phyloP scores from a whole-genome alignment of 2,888 invertebrate genomes.

The Machimus atricapillus region DNA sequence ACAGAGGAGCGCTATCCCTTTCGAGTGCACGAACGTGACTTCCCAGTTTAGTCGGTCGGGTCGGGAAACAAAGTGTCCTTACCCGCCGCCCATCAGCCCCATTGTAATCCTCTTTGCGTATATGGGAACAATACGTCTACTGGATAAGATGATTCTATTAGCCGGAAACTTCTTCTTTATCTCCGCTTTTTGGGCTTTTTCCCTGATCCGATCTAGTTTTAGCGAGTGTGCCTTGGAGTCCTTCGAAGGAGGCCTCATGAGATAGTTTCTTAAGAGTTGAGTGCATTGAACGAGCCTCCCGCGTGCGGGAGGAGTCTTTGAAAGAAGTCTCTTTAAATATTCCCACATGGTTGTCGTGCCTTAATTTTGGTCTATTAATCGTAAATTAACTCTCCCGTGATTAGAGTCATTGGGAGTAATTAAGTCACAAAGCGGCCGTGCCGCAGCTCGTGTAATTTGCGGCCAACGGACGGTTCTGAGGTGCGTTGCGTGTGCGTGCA shows the following conservation, averaged over 20 bases:
- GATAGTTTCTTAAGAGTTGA: not conserved
- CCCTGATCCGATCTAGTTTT: conserved; percentile 24
- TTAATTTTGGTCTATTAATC: not conserved
- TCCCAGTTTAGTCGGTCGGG: not conserved
- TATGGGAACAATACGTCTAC: conserved; percentile 22
- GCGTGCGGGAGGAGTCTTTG: not conserved
- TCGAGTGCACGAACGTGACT: conserved; percentile 31
- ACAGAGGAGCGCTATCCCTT: conserved; percentile 18
- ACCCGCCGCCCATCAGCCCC: not conserved
- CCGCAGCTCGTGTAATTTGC: not conserved
- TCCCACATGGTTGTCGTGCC: not conserved
- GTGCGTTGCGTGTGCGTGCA: not conserved
- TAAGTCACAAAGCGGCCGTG: not conserved
- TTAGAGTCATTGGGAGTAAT: not conserved
- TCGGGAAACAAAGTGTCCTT: not conserved
- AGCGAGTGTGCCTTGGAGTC: not conserved
- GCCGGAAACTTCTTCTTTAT: conserved; percentile 25
- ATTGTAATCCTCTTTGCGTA: conserved; percentile 33
- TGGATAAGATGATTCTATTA: conserved; percentile 32
- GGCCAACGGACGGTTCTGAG: not conserved
- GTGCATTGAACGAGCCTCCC: not conserved
- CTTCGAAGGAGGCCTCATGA: not conserved
- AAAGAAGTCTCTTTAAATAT: not conserved
- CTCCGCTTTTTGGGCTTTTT: not conserved
- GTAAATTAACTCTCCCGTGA: not conserved